Base-by-base conservation (phyloP, 2,888 invertebrate species). In the Platypus cylindrus region DNA sequence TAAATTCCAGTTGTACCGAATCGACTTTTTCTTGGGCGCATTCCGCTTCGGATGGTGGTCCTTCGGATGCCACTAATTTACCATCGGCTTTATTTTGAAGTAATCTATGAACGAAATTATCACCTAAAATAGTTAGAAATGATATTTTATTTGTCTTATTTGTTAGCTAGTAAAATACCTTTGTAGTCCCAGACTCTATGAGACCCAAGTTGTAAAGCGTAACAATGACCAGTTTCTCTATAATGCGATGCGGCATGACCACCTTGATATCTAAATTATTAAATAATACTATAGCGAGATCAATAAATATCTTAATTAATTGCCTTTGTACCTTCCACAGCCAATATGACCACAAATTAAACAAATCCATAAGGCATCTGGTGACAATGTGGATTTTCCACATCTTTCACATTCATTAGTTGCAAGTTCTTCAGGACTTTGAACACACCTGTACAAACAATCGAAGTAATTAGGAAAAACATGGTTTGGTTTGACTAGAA, bases 121-220 rank as follows among this genome's bases (percentile, higher is more conserved):
- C 50, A 17, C 50, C 49, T 48, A 42, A 18, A 44, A n/a, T n/a
- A n/a, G n/a, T n/a, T n/a, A n/a, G n/a, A n/a, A n/a, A n/a, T n/a
- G n/a, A n/a, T n/a, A n/a, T n/a, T n/a, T n/a, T n/a, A n/a, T n/a
- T n/a, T n/a, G n/a, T n/a, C n/a, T n/a, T n/a, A n/a, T n/a, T n/a
- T n/a, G 3, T 29, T 23, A 32, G 18, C 13, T 27, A 14, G n/a
- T n/a, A n/a, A n/a, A n/a, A n/a, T 43, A 48, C 95, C 95, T 32
- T 94, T 94, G 59, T 99, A 99, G 58, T 99, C 99, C 99, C 99
- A 99, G 0, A 99, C 98, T 32, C 93, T 70, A 55, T 94, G 91
- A 27, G 89, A 91, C 1, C 94, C 95, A 37, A 97, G 65, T 58
- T 98, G 94, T 70, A 99, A 74, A 3, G 95, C 90, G 55, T 93